Evolutionary conservation across 2,113 vertebrate species (phyloP).

Genomic region (Hemicordylus capensis): DNA sequence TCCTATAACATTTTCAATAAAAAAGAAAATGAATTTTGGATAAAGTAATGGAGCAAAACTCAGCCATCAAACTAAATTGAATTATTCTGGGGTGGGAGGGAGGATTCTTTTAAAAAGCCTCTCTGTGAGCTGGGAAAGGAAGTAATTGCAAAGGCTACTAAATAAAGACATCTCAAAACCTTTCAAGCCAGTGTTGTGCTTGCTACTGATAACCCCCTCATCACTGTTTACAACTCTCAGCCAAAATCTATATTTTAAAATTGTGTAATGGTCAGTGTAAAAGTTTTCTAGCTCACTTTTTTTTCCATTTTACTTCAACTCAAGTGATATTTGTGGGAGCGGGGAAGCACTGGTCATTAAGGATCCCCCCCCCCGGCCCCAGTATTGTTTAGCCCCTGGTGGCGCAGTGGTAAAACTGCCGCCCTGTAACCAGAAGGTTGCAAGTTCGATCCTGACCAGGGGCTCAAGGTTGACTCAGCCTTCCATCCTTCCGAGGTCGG

Average conservation of each 20-base stretch:
- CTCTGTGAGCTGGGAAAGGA: conserved; percentile 34
- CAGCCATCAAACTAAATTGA: conserved; percentile 55
- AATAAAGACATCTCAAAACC: conserved; percentile 44
- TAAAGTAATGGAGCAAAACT: conserved; percentile 2
- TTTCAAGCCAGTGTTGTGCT: conserved; percentile 17
- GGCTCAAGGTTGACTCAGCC: no score
- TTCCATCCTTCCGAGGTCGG: no score
- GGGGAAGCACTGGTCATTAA: neutral
- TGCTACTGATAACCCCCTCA: conserved; percentile 36
- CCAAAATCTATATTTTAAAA: conserved; percentile 16
- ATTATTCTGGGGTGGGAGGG: conserved; percentile 36
- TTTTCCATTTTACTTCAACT: conserved; percentile 14
- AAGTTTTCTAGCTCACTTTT: conserved; percentile 31
- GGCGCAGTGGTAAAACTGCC: no score
- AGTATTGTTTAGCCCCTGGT: no score
- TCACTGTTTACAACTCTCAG: conserved; percentile 5
- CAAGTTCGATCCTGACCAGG: no score
- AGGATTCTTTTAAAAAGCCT: conserved; percentile 11
- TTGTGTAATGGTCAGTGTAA: conserved; percentile 11
- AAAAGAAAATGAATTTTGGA: conserved; percentile 3
- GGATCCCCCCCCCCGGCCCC: neutral
- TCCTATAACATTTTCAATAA: conserved; percentile 40
- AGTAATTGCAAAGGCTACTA: conserved; percentile 50
- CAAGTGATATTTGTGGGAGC: no score
- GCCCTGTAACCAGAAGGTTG: no score